These are phyloP conservation scores for Imbricaverruca yamaguchii DNA, from an alignment of 2,888 invertebrate genomes.

Conservation along the genomic window DNA sequence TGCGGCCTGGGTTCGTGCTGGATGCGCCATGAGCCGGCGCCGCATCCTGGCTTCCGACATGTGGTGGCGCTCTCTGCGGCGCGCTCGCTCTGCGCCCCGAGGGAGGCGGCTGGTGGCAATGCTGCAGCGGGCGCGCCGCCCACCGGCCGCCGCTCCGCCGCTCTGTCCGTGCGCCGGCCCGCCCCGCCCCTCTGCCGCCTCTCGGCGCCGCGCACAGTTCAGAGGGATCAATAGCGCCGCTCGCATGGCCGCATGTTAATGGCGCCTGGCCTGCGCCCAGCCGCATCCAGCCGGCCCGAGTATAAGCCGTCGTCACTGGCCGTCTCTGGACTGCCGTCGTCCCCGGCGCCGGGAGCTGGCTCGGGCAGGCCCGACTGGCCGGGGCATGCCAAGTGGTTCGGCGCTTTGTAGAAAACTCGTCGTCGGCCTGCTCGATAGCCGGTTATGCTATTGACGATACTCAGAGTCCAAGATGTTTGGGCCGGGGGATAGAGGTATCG, in stretches of 20 bases:
- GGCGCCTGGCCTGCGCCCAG: not conserved
- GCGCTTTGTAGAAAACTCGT: too few species aligned
- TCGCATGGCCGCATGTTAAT: slow-evolving; percentile 16
- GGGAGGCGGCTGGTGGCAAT: not conserved
- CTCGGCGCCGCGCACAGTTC: not conserved
- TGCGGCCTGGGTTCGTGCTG: not conserved
- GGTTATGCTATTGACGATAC: too few species aligned
- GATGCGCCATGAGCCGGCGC: too few species aligned
- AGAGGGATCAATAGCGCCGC: not conserved
- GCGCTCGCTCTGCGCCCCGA: not conserved
- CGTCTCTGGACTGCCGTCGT: too few species aligned
- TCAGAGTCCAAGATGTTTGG: too few species aligned
- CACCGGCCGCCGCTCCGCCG: not conserved
- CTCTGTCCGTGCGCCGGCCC: not conserved
- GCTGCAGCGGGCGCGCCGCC: not conserved
- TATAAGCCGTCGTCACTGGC: too few species aligned
- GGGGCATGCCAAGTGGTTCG: too few species aligned
- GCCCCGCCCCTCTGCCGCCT: too few species aligned
- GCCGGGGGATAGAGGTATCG: too few species aligned
- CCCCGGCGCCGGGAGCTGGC: too few species aligned
- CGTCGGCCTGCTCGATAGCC: too few species aligned
- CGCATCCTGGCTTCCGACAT: not conserved
- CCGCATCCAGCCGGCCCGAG: not conserved
- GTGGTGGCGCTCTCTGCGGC: not conserved
- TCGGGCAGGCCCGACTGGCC: too few species aligned